phyloP scores from a whole-genome alignment of 2,888 invertebrate genomes.

The Diogma glabrata region DNA sequence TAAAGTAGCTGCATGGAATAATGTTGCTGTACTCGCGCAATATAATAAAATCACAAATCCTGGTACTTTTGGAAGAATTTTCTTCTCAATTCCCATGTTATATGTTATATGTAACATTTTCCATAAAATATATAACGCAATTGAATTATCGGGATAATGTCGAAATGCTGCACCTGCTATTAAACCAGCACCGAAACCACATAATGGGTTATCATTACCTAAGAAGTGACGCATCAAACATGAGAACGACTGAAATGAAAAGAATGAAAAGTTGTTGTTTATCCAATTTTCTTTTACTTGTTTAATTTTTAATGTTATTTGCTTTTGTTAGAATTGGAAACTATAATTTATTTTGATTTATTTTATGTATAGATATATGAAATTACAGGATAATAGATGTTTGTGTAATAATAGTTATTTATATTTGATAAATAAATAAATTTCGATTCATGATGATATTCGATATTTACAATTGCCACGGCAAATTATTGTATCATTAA shows the following conservation, averaged over 20 bases:
- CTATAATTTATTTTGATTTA: no score
- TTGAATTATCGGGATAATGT: slow-evolving; percentile 62
- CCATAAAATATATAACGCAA: slow-evolving; percentile 74
- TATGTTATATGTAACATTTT: slow-evolving; percentile 71
- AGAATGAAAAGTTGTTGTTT: slow-evolving; percentile 4
- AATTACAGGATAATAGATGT: no score
- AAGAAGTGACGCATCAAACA: slow-evolving; percentile 52
- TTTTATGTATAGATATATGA: no score
- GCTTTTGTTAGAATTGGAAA: no score
- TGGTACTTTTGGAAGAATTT: slow-evolving; percentile 53
- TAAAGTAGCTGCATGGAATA: slow-evolving; percentile 66
- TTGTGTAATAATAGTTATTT: no score
- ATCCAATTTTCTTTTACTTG: no score
- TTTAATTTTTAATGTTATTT: no score
- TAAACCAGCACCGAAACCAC: slow-evolving; percentile 59
- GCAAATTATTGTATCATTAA: no score
- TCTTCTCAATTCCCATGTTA: slow-evolving; percentile 53
- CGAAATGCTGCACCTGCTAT: slow-evolving; percentile 58
- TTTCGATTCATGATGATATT: no score
- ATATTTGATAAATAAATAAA: no score
- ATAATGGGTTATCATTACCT: slow-evolving; percentile 46
- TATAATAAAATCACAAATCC: slow-evolving; percentile 61
- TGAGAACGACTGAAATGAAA: slow-evolving; percentile 42
- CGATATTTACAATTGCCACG: no score
- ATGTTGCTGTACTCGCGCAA: slow-evolving; percentile 60